These are phyloP conservation scores for Nephrotoma guestfalica DNA, from an alignment of 2,888 invertebrate genomes.

Conservation along the genomic window DNA sequence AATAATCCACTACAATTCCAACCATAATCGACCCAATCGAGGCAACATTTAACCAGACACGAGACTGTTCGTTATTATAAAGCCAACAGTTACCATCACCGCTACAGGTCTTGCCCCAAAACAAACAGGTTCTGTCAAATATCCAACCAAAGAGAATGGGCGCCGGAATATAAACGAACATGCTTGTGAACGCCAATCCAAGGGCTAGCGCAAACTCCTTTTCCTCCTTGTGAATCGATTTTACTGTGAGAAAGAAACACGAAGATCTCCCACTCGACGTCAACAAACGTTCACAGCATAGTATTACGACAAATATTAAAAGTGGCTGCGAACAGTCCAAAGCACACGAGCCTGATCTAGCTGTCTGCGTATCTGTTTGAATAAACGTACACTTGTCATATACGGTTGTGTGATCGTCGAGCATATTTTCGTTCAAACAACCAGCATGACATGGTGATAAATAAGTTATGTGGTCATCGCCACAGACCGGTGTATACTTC, in stretches of 20 bases:
- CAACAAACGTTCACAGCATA: conserved; percentile 20
- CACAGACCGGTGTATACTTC: conserved; percentile 51
- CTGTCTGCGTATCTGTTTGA: conserved; percentile 23
- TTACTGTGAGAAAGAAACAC: not conserved
- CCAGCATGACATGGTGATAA: conserved; percentile 61
- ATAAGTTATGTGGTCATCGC: conserved; percentile 37
- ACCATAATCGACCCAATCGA: conserved; percentile 31
- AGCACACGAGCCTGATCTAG: conserved; percentile 37
- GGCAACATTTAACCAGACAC: conserved; percentile 35
- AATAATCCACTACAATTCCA: conserved; percentile 27
- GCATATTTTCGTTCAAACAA: conserved; percentile 30
- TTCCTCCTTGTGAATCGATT: conserved; percentile 40
- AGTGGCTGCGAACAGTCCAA: conserved; percentile 47
- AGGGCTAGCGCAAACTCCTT: conserved; percentile 46
- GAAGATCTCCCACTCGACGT: not conserved
- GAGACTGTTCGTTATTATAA: conserved; percentile 32
- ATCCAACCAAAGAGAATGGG: not conserved
- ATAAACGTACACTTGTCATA: conserved; percentile 38
- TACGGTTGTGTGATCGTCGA: not conserved
- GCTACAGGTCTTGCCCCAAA: not conserved
- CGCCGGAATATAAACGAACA: conserved; percentile 17
- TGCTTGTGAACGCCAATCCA: conserved; percentile 41
- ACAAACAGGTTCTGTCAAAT: not conserved
- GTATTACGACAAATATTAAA: conserved; percentile 45
- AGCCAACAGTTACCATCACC: not conserved